Conservation (phyloP, 64 coral and sea anemone genomes). For the Exaiptasia diaphana region DNA sequence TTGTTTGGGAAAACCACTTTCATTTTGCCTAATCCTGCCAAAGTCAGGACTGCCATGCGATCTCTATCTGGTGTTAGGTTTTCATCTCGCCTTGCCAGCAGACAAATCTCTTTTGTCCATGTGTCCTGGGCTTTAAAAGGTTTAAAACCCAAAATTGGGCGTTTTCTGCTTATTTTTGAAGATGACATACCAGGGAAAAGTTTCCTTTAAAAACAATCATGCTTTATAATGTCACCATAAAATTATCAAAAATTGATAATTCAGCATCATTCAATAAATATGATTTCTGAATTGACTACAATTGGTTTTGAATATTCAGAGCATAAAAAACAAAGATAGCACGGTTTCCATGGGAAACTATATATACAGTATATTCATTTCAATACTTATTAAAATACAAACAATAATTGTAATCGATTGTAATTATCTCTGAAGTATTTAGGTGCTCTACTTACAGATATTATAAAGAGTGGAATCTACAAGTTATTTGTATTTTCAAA, state of each 20-base stretch:
- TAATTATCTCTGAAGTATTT: no score
- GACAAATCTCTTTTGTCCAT: constrained; percentile 58
- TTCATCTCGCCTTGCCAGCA: constrained; percentile 44
- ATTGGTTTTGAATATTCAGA: not conserved
- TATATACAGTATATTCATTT: not conserved
- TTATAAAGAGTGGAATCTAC: no score
- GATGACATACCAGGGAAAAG: constrained; percentile 63
- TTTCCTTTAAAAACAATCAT: constrained; percentile 17
- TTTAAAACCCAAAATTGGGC: constrained; percentile 10
- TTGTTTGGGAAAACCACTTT: constrained; percentile 46
- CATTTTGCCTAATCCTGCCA: constrained; percentile 36
- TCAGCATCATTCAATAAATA: not conserved
- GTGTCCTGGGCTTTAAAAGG: constrained; percentile 51
- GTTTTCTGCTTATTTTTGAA: constrained; percentile 43
- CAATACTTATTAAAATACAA: not conserved
- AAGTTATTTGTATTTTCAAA: no score
- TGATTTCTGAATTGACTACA: not conserved
- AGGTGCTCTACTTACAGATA: no score
- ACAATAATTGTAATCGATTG: not conserved
- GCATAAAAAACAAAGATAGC: not conserved
- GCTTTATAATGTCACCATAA: not conserved
- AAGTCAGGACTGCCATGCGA: not conserved
- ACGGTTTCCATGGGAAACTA: not conserved
- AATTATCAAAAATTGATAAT: not conserved
- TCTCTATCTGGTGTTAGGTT: constrained; percentile 25